These are phyloP conservation scores for Phymorhynchus buccinoides DNA, from an alignment of 1,140 invertebrate genomes.

Conservation along the genomic window DNA sequence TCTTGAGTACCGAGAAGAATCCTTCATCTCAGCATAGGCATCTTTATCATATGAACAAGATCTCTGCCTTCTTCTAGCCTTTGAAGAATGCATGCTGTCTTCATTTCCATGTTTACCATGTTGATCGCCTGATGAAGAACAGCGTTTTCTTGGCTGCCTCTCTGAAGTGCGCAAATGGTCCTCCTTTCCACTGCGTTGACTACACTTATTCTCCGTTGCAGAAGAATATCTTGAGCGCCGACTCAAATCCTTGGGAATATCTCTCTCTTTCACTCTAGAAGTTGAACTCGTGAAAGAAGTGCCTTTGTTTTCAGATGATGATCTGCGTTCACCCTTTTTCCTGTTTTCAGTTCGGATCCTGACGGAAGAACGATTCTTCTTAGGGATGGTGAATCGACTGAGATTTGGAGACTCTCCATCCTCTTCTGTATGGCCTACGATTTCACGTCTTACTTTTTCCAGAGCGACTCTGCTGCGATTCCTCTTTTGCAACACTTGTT, in stretches of 20 bases:
- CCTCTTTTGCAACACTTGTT: background rate
- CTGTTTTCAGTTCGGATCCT: background rate
- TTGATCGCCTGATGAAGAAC: too few species aligned
- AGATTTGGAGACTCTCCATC: background rate
- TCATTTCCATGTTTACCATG: too few species aligned
- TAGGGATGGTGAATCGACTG: background rate
- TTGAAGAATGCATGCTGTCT: too few species aligned
- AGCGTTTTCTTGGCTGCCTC: too few species aligned
- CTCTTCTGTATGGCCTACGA: background rate
- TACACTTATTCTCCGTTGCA: background rate
- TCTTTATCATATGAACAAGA: too few species aligned
- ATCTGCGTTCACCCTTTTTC: background rate
- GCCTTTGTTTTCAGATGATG: background rate
- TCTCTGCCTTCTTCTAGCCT: too few species aligned
- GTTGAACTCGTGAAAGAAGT: background rate
- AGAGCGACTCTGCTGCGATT: background rate
- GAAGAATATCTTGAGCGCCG: background rate
- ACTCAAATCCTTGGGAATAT: background rate
- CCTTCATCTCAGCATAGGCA: too few species aligned
- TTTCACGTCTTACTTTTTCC: background rate
- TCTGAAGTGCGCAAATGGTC: too few species aligned
- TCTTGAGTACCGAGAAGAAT: too few species aligned
- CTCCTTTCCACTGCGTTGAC: too few species aligned
- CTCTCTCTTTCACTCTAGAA: background rate
- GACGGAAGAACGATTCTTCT: background rate